Percentiles rank a stretch among this genome's conserved stretches.
These are phyloP conservation scores for Baronia brevicornis DNA, from an alignment of 2,888 invertebrate species.

Conservation along the genomic window DNA sequence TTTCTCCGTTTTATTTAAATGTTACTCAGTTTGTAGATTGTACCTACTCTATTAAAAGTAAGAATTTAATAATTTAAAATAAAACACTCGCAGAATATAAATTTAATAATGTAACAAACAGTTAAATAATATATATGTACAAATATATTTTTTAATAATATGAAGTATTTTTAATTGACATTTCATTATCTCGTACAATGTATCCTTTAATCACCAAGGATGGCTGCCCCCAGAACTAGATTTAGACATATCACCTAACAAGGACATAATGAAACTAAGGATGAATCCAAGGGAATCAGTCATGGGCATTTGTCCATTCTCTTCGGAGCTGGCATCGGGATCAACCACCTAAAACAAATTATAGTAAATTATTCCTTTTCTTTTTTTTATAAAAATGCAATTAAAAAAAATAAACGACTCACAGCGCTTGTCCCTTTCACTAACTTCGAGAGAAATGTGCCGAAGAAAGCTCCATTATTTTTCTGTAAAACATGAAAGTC, in stretches of 20 bases:
- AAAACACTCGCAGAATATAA: too few relatives aligned
- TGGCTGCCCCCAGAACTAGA: constrained; percentile 46
- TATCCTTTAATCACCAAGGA: constrained; percentile 23
- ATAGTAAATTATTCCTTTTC: too few relatives aligned
- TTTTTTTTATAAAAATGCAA: not conserved
- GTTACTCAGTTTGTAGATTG: too few relatives aligned
- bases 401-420: constrained; percentile 25
- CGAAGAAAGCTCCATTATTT: constrained; percentile 67
- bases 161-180: not conserved
- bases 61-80: too few relatives aligned
- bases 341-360: constrained; percentile 46
- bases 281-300: constrained; percentile 57
- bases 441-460: constrained; percentile 55
- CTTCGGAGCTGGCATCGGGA: constrained; percentile 39
- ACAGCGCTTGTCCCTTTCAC: constrained; percentile 65
- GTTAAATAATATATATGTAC: not conserved
- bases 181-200: not conserved
- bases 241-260: constrained; percentile 64
- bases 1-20: too few relatives aligned
- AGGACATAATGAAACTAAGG: constrained; percentile 44
- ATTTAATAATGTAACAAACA: too few relatives aligned
- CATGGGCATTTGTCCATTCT: constrained; percentile 37
- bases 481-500: constrained; percentile 37
- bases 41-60: too few relatives aligned
- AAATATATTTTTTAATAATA: constrained; percentile 10